These are phyloP conservation scores for Cochlearius cochlearius DNA, from an alignment of 2,113 vertebrate species.

Conservation along the genomic window DNA sequence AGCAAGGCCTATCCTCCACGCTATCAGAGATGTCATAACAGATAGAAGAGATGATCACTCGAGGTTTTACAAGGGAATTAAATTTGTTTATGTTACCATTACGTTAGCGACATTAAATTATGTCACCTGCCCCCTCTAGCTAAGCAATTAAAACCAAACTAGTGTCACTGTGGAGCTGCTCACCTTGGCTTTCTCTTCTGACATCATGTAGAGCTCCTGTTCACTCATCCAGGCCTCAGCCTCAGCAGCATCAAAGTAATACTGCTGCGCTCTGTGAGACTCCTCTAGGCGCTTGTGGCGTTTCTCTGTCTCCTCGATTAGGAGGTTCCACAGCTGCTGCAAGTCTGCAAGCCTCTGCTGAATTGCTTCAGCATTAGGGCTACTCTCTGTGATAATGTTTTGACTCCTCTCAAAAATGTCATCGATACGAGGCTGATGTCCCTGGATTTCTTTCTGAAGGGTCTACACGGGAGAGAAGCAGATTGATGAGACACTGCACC, in stretches of 20 bases:
- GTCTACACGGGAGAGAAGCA: constrained; percentile 73
- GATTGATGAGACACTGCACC: not conserved
- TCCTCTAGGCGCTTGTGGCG: constrained; percentile 88
- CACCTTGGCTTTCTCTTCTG: constrained; percentile 98
- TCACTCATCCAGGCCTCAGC: constrained; percentile 99
- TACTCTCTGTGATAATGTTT: constrained; percentile 81
- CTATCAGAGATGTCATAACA: not conserved
- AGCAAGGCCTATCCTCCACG: not conserved
- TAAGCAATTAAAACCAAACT: not conserved
- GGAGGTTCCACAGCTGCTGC: constrained; percentile 84
- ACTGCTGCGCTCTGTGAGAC: constrained; percentile 93
- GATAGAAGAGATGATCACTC: not conserved
- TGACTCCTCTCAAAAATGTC: constrained; percentile 92
- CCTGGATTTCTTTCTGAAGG: constrained; percentile 95
- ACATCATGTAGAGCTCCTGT: constrained; percentile 99
- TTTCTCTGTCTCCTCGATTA: constrained; percentile 85
- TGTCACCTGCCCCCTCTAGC: not conserved
- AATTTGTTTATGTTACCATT: not conserved
- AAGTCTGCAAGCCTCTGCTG: constrained; percentile 83
- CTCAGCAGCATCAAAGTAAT: constrained; percentile 94
- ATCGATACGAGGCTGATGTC: constrained; percentile 91
- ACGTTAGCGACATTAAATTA: not conserved
- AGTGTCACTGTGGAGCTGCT: not conserved
- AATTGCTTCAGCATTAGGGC: constrained; percentile 80
- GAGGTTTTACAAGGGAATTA: not conserved